phyloP scores from a whole-genome alignment of 2,888 invertebrate species.

The Agrochola circellaris region DNA sequence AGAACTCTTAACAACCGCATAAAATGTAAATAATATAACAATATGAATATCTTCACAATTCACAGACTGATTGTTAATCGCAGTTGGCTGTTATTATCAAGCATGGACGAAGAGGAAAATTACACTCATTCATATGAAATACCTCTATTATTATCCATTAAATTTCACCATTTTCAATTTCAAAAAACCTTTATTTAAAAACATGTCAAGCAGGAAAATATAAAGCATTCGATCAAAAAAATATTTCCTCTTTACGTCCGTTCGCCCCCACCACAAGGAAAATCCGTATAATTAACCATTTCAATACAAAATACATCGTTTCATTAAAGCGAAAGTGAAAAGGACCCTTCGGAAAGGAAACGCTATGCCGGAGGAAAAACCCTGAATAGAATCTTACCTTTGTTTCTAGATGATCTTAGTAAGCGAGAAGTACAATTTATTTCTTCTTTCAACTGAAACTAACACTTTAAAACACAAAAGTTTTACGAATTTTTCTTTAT shows the following conservation, averaged over 20 bases:
- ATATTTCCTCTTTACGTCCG: constrained; percentile 18
- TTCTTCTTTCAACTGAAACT: constrained; percentile 43
- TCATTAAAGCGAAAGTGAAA: constrained; percentile 68
- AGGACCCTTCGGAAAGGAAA: constrained; percentile 63
- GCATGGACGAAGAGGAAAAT: neutral
- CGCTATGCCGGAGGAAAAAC: constrained; percentile 39
- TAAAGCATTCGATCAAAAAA: constrained; percentile 11
- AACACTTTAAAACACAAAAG: constrained; percentile 55
- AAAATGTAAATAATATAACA: neutral
- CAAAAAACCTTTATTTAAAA: constrained; percentile 25
- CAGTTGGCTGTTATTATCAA: neutral
- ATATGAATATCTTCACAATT: neutral
- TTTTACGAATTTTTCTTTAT: constrained; percentile 10
- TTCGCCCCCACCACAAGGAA: constrained; percentile 34
- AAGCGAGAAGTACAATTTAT: neutral
- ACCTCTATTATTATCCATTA: neutral
- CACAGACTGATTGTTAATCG: neutral
- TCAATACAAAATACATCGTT: constrained; percentile 72
- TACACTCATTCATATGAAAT: neutral
- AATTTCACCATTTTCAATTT: neutral
- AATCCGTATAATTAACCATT: constrained; percentile 68
- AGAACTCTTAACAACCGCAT: neutral
- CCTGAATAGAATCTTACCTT: constrained; percentile 64
- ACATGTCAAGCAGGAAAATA: constrained; percentile 14
- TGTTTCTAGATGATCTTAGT: constrained; percentile 34